Conservation (phyloP, 2,888 invertebrate species). For the Zhuqinia jingwanae region DNA sequence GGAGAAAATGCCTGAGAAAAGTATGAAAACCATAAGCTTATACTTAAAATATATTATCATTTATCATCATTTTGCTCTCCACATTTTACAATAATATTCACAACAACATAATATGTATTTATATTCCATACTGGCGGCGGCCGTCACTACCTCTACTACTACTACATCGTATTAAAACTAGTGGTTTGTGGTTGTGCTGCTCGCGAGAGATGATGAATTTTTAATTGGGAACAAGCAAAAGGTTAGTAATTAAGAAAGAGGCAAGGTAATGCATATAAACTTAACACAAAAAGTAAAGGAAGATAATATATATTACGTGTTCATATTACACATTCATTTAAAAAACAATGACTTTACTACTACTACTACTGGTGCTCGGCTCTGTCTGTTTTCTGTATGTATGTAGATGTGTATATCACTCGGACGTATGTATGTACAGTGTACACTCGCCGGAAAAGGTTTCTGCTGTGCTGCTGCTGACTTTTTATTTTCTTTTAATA, state of each 20-base stretch:
- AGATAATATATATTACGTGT: constrained; percentile 53
- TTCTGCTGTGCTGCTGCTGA: constrained; percentile 11
- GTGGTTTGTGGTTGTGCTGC: no score
- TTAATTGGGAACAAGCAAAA: constrained; percentile 70
- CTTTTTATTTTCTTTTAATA: constrained; percentile 33
- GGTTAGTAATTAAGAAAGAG: constrained; percentile 69
- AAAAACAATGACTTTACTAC: constrained; percentile 34
- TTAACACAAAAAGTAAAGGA: not conserved
- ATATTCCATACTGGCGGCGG: not conserved
- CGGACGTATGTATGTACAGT: no score
- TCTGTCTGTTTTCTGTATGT: not conserved
- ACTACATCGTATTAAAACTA: no score
- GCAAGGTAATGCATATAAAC: not conserved
- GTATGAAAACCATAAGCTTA: not conserved
- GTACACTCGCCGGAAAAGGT: constrained; percentile 54
- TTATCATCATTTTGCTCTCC: not conserved
- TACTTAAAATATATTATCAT: not conserved
- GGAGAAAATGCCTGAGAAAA: constrained; percentile 10
- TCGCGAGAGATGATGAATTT: constrained; percentile 59
- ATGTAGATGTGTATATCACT: no score
- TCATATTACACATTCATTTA: constrained; percentile 36
- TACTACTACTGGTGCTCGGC: not conserved
- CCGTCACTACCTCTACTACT: not conserved
- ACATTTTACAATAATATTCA: not conserved
- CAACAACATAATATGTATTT: no score